Evolutionary conservation across 2,888 invertebrate genomes (phyloP).

Genomic region (Melipona beecheii): DNA sequence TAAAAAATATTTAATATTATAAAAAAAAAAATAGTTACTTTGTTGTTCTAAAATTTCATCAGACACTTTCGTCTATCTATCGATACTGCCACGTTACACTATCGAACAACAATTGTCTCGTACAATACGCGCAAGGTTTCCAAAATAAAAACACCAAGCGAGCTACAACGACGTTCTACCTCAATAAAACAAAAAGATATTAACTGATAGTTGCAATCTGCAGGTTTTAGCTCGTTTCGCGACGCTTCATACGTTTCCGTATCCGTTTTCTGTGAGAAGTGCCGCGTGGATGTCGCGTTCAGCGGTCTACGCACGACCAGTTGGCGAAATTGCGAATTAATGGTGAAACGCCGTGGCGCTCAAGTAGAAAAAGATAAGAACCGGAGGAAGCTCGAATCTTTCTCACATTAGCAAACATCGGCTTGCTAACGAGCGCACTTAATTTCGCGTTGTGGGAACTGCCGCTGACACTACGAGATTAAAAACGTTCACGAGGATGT

Average conservation of each 20-base stretch:
- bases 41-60: no score
- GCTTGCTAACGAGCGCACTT: constrained; percentile 79
- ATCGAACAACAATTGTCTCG: background rate
- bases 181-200: background rate
- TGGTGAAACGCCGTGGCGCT: constrained; percentile 53
- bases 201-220: background rate
- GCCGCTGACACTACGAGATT: constrained; percentile 75
- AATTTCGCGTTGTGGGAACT: constrained; percentile 74
- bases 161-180: background rate
- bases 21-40: no score
- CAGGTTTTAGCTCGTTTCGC: no score
- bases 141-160: background rate
- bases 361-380: constrained; percentile 68
- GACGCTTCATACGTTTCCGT: background rate
- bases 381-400: constrained; percentile 69
- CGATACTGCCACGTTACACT: background rate
- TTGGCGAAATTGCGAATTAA: constrained; percentile 66
- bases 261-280: constrained; percentile 1
- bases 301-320: constrained; percentile 33
- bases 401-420: constrained; percentile 77
- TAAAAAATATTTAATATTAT: no score
- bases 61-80: no score
- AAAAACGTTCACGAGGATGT: constrained; percentile 76
- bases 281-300: constrained; percentile 10
- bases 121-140: background rate